These are phyloP conservation scores for Pectinophora gossypiella DNA, from an alignment of 1,140 invertebrate species.

Conservation along the genomic window DNA sequence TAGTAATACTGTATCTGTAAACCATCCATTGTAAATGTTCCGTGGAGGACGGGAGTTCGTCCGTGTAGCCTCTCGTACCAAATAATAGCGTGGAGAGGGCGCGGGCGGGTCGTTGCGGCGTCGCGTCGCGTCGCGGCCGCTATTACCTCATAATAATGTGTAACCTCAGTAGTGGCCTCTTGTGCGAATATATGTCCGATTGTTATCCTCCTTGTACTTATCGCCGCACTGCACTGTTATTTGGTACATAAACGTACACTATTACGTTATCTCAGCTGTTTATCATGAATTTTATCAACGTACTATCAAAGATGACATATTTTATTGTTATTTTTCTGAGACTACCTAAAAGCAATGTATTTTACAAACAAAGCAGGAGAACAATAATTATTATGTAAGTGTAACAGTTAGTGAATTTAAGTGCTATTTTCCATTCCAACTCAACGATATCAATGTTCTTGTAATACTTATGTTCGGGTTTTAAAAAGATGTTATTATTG, in stretches of 20 bases:
- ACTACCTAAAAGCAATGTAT: constrained; percentile 73
- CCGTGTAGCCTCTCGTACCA: constrained; percentile 45
- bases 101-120: not conserved
- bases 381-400: constrained; percentile 76
- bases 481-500: constrained; percentile 73
- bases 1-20: constrained; percentile 39
- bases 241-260: constrained; percentile 62
- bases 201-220: constrained; percentile 71
- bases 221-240: constrained; percentile 67
- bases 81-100: constrained; percentile 49
- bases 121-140: too few species aligned
- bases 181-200: constrained; percentile 62
- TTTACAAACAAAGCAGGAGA: constrained; percentile 73
- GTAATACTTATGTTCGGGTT: constrained; percentile 74
- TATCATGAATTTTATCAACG: constrained; percentile 63
- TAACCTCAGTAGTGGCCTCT: too few species aligned
- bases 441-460: constrained; percentile 74
- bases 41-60: constrained; percentile 16
- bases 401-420: constrained; percentile 75
- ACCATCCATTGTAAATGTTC: constrained; percentile 28
- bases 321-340: constrained; percentile 73
- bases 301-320: constrained; percentile 64
- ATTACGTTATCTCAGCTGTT: constrained; percentile 64
- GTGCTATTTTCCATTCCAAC: constrained; percentile 75
- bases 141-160: too few species aligned